A percentile compares a stretch with the other conserved stretches of the same genome.
These are phyloP conservation scores for Sarcophaga carnaria DNA, from an alignment of 2,888 invertebrate genomes.

Conservation along the genomic window DNA sequence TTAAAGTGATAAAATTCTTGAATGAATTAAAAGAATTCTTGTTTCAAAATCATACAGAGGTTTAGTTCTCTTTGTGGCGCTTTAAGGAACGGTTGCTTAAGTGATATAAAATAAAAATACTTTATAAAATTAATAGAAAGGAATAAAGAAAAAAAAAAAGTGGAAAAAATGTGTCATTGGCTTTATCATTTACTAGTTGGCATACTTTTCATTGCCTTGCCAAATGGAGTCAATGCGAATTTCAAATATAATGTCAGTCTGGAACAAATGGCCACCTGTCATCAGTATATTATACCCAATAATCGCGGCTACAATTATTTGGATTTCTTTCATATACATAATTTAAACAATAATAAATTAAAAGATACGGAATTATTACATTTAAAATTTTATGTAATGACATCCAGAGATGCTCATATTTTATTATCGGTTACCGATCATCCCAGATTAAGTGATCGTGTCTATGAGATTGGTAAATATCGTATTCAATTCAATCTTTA, in stretches of 20 bases:
- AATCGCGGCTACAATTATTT: slow-evolving; percentile 84
- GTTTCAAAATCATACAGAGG: not conserved
- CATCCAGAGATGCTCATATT: slow-evolving; percentile 87
- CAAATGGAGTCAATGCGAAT: slow-evolving; percentile 60
- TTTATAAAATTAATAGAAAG: slow-evolving; percentile 4
- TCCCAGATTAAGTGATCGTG: slow-evolving; percentile 83
- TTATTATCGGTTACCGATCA: slow-evolving; percentile 83
- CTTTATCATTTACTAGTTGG: slow-evolving; percentile 47
- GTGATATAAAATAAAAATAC: not conserved
- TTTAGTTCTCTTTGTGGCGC: slow-evolving; percentile 56
- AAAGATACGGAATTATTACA: slow-evolving; percentile 80
- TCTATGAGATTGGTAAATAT: slow-evolving; percentile 85
- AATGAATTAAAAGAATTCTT: not conserved
- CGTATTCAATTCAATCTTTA: not conserved
- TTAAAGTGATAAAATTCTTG: slow-evolving; percentile 53
- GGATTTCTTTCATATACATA: slow-evolving; percentile 83
- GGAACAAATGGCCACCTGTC: slow-evolving; percentile 82
- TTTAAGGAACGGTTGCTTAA: slow-evolving; percentile 35
- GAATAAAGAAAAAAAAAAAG: not conserved
- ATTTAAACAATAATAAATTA: slow-evolving; percentile 77
- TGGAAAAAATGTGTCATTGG: slow-evolving; percentile 49
- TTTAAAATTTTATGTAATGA: slow-evolving; percentile 87
- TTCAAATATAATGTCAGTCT: slow-evolving; percentile 78
- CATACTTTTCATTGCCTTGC: slow-evolving; percentile 52
- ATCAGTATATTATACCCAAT: slow-evolving; percentile 83